A percentile compares a stretch with the other conserved stretches of the same genome.
Evolutionary conservation across 2,113 vertebrate species (phyloP).

Genomic region (Jaculus jaculus): DNA sequence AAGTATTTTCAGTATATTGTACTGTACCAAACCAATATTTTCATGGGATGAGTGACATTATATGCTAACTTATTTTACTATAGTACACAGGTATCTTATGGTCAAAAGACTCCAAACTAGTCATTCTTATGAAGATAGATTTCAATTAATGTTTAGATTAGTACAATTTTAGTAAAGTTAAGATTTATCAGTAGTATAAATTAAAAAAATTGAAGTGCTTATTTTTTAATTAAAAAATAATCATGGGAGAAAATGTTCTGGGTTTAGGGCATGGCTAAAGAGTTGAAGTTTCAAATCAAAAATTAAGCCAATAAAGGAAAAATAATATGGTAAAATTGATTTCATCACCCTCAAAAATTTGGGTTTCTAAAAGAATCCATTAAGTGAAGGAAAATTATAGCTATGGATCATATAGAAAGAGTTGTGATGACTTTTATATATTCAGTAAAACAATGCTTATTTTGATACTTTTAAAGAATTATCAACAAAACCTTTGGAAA

Average conservation of each 20-base stretch:
- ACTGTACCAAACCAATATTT: not conserved
- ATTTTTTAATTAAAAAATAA: not conserved
- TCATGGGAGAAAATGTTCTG: not conserved
- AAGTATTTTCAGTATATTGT: not conserved
- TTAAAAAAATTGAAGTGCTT: not conserved
- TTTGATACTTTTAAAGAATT: not conserved
- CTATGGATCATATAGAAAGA: too few relatives aligned
- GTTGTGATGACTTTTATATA: too few relatives aligned
- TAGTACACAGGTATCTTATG: not conserved
- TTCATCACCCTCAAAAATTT: too few relatives aligned
- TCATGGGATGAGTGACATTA: not conserved
- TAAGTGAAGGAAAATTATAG: too few relatives aligned
- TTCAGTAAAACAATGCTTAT: not conserved
- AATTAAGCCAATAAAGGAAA: not conserved
- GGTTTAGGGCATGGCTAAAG: not conserved
- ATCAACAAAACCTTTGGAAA: not conserved
- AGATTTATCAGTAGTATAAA: not conserved
- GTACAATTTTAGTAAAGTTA: not conserved
- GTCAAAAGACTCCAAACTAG: not conserved
- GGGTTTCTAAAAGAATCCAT: too few relatives aligned
- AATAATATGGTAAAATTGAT: not conserved
- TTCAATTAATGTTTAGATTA: not conserved
- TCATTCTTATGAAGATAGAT: not conserved
- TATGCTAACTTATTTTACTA: not conserved
- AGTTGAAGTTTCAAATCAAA: not conserved